These are phyloP conservation scores for Therioaphis trifolii DNA, from an alignment of 2,888 invertebrate genomes.

Conservation along the genomic window DNA sequence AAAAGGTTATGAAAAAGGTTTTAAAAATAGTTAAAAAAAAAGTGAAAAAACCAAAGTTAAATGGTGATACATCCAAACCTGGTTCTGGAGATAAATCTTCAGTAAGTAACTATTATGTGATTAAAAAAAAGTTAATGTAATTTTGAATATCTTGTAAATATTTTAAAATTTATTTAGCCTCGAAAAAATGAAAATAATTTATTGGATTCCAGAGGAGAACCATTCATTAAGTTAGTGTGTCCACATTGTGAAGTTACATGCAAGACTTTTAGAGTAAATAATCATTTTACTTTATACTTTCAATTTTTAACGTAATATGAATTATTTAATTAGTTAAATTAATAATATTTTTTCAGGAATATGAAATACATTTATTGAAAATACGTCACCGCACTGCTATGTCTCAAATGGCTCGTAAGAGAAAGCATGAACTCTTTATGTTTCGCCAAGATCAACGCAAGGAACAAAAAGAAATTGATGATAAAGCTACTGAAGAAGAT, in stretches of 20 bases:
- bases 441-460: slow-evolving; percentile 85
- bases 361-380: slow-evolving; percentile 60
- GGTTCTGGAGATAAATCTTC: slow-evolving; percentile 49
- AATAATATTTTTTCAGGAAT: slow-evolving; percentile 53
- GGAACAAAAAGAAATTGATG: slow-evolving; percentile 83
- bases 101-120: slow-evolving; percentile 7
- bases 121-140: no score
- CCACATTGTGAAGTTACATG: slow-evolving; percentile 82
- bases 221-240: slow-evolving; percentile 75
- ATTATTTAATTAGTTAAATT: background rate
- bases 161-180: slow-evolving; percentile 29
- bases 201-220: slow-evolving; percentile 67
- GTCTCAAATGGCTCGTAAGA: slow-evolving; percentile 49
- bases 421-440: slow-evolving; percentile 62
- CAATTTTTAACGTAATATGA: background rate
- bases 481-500: slow-evolving; percentile 72
- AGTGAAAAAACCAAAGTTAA: slow-evolving; percentile 52
- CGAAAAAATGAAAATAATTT: slow-evolving; percentile 49
- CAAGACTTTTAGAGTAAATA: slow-evolving; percentile 77
- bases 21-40: slow-evolving; percentile 52
- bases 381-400: slow-evolving; percentile 62
- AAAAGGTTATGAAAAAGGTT: slow-evolving; percentile 55
- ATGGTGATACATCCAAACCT: slow-evolving; percentile 48
- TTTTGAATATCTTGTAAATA: no score
- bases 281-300: background rate